phyloP scores from a whole-genome alignment of 2,888 invertebrate genomes.

The Thereva nobilitata region DNA sequence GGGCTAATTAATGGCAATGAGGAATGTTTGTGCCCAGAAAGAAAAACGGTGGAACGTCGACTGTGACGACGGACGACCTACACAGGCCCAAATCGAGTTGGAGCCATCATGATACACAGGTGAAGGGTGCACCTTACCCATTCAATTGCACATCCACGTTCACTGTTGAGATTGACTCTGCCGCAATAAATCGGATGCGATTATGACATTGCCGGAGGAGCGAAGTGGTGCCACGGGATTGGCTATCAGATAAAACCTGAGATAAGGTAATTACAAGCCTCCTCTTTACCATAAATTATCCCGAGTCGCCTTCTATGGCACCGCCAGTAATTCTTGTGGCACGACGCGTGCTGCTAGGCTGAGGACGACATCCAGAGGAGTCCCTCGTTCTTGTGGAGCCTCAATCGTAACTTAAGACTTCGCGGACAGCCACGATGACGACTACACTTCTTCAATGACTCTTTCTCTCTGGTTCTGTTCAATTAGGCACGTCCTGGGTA shows the following conservation, averaged over 20 bases:
- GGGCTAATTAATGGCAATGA: no score
- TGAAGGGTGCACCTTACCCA: no score
- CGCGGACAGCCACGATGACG: background rate
- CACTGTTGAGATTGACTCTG: no score
- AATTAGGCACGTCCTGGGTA: background rate
- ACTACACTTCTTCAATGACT: background rate
- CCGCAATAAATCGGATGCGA: background rate
- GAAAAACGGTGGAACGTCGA: no score
- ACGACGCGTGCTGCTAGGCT: background rate
- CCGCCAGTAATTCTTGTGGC: background rate
- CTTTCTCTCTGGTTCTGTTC: no score
- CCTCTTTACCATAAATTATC: constrained; percentile 28
- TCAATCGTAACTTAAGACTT: no score
- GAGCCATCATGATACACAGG: no score
- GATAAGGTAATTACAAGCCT: constrained; percentile 27
- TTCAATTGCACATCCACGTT: no score
- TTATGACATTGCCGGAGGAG: constrained; percentile 9
- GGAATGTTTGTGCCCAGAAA: no score
- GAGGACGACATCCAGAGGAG: background rate
- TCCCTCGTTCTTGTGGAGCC: no score
- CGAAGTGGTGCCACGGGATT: background rate
- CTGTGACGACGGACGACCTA: no score
- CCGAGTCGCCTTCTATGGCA: constrained; percentile 1
- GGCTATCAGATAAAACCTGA: constrained; percentile 6
- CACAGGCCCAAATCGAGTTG: no score